Evolutionary conservation across 37 sponge, comb jelly and placozoan species (phyloP).

Genomic region (Ephydatia muelleri): DNA sequence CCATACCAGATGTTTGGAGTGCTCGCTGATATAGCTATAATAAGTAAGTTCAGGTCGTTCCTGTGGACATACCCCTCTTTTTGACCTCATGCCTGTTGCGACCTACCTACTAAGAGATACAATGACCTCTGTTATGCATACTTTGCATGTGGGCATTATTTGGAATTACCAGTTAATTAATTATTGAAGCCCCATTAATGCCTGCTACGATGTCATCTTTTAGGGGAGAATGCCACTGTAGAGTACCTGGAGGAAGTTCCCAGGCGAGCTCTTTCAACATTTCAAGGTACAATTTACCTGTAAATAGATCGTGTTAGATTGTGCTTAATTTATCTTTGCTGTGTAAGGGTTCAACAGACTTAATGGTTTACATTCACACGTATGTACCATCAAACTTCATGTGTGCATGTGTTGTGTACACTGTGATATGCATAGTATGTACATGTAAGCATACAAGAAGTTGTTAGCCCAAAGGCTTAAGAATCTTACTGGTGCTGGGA

Average conservation of each 20-base stretch:
- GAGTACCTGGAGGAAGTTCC: constrained; percentile 89
- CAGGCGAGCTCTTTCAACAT: constrained; percentile 41
- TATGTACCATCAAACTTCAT: too few relatives aligned
- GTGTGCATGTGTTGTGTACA: background rate
- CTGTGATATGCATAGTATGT: background rate
- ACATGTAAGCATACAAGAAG: constrained; percentile 4
- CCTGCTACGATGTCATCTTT: background rate
- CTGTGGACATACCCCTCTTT: background rate
- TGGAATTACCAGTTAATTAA: too few relatives aligned
- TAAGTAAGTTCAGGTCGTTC: constrained; percentile 44
- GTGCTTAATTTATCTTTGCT: too few relatives aligned
- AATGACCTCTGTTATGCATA: background rate
- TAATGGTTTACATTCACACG: too few relatives aligned
- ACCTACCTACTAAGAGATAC: too few relatives aligned
- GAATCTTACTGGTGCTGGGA: too few relatives aligned
- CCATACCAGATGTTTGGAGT: constrained; percentile 92
- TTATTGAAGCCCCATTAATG: too few relatives aligned
- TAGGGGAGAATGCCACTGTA: constrained; percentile 48
- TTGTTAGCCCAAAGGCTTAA: too few relatives aligned
- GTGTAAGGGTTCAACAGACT: too few relatives aligned
- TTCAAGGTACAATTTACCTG: constrained; percentile 40
- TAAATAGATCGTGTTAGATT: background rate
- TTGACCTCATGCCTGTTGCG: too few relatives aligned
- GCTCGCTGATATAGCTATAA: constrained; percentile 72
- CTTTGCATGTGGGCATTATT: background rate